Conservation (phyloP, 23 tunicate genomes). For the Halocynthia roretzi region DNA sequence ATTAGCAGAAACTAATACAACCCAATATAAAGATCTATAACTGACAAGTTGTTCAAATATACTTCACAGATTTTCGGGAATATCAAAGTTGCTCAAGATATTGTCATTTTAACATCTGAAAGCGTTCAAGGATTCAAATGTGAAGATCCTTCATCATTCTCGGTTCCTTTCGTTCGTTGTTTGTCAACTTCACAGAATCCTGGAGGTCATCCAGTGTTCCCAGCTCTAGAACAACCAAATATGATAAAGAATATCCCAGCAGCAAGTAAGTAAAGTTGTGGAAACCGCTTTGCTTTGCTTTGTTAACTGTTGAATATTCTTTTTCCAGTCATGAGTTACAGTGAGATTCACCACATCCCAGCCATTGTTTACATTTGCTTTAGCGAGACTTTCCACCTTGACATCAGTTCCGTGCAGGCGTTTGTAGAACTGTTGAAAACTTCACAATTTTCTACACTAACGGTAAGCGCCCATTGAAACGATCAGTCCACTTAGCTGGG, state of each 20-base stretch:
- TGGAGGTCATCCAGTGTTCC: neutral
- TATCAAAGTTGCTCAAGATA: neutral
- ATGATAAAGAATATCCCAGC: slow-evolving; percentile 17
- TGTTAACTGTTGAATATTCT: neutral
- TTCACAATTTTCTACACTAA: neutral
- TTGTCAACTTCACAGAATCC: slow-evolving; percentile 4
- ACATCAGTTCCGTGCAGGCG: neutral
- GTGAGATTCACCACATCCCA: slow-evolving; percentile 10
- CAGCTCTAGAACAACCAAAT: slow-evolving; percentile 17
- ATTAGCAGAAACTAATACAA: no score
- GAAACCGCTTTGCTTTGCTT: no score
- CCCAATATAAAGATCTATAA: no score
- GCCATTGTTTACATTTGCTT: slow-evolving; percentile 22
- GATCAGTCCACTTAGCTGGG: no score
- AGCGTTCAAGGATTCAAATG: slow-evolving; percentile 21
- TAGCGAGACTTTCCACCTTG: slow-evolving; percentile 6
- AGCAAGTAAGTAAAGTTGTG: slow-evolving; percentile 3
- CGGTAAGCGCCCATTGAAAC: neutral
- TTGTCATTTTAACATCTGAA: slow-evolving; percentile 15
- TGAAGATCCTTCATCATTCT: slow-evolving; percentile 5
- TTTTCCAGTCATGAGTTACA: slow-evolving; percentile 9
- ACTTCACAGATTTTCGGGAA: neutral
- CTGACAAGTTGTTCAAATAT: no score
- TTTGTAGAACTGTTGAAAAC: neutral
- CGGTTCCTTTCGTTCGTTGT: slow-evolving; percentile 6